phyloP scores from a whole-genome alignment of 2,888 invertebrate species.

The Cephus pulcher region DNA sequence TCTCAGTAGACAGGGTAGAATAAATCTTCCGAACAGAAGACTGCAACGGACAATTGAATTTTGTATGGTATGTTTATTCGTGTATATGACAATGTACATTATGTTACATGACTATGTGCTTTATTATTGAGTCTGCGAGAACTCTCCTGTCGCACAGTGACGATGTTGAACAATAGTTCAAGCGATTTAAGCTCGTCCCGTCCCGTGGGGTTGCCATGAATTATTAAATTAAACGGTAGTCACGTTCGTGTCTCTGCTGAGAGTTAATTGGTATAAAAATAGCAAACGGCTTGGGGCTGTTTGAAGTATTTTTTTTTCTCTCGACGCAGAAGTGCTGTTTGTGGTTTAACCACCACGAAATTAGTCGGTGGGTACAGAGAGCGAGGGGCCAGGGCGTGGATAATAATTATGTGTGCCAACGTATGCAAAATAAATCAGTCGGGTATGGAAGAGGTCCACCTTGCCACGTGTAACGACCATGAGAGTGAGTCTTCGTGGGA shows the following conservation, averaged over 20 bases:
- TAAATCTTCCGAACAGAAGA: neutral
- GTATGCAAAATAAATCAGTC: conserved; percentile 19
- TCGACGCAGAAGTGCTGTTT: neutral
- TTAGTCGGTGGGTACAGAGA: conserved; percentile 18
- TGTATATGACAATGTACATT: neutral
- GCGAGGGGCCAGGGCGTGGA: conserved; percentile 5
- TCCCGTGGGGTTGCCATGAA: neutral
- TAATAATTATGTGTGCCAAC: conserved; percentile 16
- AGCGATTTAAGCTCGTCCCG: neutral
- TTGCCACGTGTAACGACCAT: neutral
- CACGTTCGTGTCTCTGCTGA: neutral
- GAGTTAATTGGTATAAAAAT: neutral
- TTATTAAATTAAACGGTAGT: neutral
- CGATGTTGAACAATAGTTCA: neutral
- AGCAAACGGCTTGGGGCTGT: neutral
- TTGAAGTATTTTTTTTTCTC: neutral
- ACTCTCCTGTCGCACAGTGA: neutral
- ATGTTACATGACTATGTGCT: neutral
- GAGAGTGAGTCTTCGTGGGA: conserved; percentile 5
- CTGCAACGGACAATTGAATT: neutral
- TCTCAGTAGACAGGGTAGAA: neutral
- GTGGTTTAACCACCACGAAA: conserved; percentile 18
- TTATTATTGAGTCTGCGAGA: neutral
- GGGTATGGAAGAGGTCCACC: neutral
- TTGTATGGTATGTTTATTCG: neutral